Conservation (phyloP, 1,140 invertebrate species). For the Drosophila ogumai region DNA sequence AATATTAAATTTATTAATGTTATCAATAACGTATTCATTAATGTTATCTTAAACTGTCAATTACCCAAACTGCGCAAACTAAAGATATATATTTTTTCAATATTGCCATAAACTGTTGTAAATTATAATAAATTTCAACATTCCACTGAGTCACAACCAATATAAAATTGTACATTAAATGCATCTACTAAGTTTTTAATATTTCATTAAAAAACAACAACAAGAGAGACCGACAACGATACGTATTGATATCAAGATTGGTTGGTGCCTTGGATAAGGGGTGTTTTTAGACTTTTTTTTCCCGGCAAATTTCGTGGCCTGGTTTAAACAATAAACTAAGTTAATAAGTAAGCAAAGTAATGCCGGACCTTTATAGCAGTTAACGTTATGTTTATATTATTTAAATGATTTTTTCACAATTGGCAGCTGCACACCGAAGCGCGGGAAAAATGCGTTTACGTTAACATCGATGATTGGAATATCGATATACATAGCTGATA, state of each 20-base stretch:
- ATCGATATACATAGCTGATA: too few relatives aligned
- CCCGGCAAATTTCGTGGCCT: neutral
- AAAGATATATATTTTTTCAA: too few relatives aligned
- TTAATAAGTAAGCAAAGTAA: neutral
- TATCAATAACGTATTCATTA: too few relatives aligned
- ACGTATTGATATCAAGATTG: neutral
- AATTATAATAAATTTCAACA: too few relatives aligned
- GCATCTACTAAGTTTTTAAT: neutral
- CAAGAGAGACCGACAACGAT: neutral
- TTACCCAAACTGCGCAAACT: too few relatives aligned
- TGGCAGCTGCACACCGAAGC: neutral
- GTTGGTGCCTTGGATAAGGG: neutral
- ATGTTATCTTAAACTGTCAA: too few relatives aligned
- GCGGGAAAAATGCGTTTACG: neutral
- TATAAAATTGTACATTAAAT: neutral
- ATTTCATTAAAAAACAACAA: neutral
- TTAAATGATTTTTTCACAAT: neutral
- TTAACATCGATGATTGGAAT: too few relatives aligned
- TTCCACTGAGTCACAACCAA: neutral
- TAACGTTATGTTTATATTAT: neutral
- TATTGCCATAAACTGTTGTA: too few relatives aligned
- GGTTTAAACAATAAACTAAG: neutral
- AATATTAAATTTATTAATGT: too few relatives aligned
- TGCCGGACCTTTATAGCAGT: too few relatives aligned
- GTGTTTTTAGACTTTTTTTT: constrained; percentile 20